These are phyloP conservation scores for Metallyticus violacea DNA, from an alignment of 2,888 invertebrate genomes.

Conservation along the genomic window DNA sequence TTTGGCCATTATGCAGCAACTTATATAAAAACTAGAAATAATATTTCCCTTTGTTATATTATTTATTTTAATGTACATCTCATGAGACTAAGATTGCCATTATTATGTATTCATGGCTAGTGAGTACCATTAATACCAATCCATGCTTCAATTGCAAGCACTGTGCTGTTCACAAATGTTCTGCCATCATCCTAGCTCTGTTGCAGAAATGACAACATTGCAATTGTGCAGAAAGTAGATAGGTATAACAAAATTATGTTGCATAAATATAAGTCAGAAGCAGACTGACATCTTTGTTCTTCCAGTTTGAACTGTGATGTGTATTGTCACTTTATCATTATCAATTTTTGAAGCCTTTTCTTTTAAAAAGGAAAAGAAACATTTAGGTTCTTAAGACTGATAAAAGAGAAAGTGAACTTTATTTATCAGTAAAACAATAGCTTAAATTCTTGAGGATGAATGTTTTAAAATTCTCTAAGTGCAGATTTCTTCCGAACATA, in stretches of 20 bases:
- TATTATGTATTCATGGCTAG: too few species aligned
- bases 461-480: not conserved
- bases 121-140: too few species aligned
- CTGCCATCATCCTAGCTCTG: not conserved
- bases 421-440: not conserved
- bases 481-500: not conserved
- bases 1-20: too few species aligned
- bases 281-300: not conserved
- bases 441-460: not conserved
- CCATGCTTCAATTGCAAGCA: too few species aligned
- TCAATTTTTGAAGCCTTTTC: not conserved
- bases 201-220: not conserved
- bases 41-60: too few species aligned
- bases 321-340: not conserved
- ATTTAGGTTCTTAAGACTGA: not conserved
- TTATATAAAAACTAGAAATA: too few species aligned
- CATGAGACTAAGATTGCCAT: too few species aligned
- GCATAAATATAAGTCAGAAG: not conserved
- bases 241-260: not conserved
- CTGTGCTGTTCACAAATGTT: not conserved
- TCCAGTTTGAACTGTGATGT: not conserved
- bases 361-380: not conserved
- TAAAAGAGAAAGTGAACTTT: not conserved
- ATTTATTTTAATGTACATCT: too few species aligned
- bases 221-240: not conserved